phyloP scores from a whole-genome alignment of 2,888 invertebrate species.

The Blastobasis adustella region DNA sequence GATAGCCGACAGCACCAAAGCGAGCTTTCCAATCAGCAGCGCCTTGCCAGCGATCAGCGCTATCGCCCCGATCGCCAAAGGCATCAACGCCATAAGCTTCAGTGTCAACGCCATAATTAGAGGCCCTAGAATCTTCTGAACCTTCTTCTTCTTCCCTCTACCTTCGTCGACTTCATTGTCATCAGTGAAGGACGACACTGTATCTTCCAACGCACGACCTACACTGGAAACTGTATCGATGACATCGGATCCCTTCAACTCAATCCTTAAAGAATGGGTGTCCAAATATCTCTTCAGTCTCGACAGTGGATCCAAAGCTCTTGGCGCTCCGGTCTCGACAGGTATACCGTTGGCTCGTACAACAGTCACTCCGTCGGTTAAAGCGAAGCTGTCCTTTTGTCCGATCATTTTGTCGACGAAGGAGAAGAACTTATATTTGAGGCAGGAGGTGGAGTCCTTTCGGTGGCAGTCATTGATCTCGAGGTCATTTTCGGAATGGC shows the following conservation, averaged over 20 bases:
- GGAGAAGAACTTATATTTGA: slow-evolving; percentile 90
- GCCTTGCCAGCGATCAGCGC: slow-evolving; percentile 92
- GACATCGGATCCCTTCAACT: slow-evolving; percentile 89
- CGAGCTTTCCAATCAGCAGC: slow-evolving; percentile 88
- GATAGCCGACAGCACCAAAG: slow-evolving; percentile 86
- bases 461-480: slow-evolving; percentile 86
- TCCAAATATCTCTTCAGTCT: slow-evolving; percentile 85
- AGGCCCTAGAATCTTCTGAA: slow-evolving; percentile 84
- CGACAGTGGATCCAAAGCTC: slow-evolving; percentile 80
- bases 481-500: slow-evolving; percentile 83
- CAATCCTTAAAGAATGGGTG: slow-evolving; percentile 87
- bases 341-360: slow-evolving; percentile 83
- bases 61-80: slow-evolving; percentile 85
- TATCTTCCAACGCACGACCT: slow-evolving; percentile 86
- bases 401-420: slow-evolving; percentile 90
- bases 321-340: slow-evolving; percentile 85
- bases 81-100: slow-evolving; percentile 86
- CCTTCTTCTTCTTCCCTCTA: slow-evolving; percentile 89
- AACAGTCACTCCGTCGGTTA: slow-evolving; percentile 89
- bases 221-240: slow-evolving; percentile 86
- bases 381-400: slow-evolving; percentile 85
- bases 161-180: slow-evolving; percentile 80
- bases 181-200: slow-evolving; percentile 77
- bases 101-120: slow-evolving; percentile 83
- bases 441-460: slow-evolving; percentile 89